phyloP scores from a whole-genome alignment of 2,797 vertebrate genomes.

The Spondyliosoma cantharus region DNA sequence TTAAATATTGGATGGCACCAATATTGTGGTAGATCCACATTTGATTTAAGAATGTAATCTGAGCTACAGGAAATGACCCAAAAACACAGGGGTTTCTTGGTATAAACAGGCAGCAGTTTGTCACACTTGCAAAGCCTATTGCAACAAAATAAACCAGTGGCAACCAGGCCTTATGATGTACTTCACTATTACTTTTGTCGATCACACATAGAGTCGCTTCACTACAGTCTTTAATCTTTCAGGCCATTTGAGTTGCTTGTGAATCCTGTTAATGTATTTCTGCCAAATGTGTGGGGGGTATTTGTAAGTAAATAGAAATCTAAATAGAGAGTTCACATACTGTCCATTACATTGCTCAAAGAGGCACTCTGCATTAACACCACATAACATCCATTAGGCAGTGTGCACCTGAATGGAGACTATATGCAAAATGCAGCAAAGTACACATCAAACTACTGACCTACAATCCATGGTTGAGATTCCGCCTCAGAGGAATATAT shows the following conservation, averaged over 20 bases:
- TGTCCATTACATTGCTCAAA: not conserved
- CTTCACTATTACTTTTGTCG: too few species aligned
- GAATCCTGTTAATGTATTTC: not conserved
- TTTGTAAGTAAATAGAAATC: not conserved
- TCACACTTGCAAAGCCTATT: not conserved
- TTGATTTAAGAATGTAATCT: not conserved
- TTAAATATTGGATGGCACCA: not conserved
- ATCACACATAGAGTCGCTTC: not conserved
- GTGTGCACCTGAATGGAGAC: not conserved
- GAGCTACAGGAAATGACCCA: not conserved
- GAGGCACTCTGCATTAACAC: not conserved
- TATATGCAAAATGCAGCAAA: not conserved
- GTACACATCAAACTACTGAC: not conserved
- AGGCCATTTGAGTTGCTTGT: not conserved
- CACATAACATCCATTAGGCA: not conserved
- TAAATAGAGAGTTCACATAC: not conserved
- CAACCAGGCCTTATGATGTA: not conserved
- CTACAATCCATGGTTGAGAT: not conserved
- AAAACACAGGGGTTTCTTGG: not conserved
- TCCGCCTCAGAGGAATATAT: not conserved
- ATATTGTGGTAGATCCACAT: not conserved
- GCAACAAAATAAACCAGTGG: not conserved
- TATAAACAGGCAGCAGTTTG: not conserved
- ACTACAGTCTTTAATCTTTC: not conserved
- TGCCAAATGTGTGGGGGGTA: not conserved